Evolutionary conservation across 2,888 invertebrate species (phyloP), one percentile per base, ranked within the genome.

Genomic region (Epirrhoe alternata): DNA sequence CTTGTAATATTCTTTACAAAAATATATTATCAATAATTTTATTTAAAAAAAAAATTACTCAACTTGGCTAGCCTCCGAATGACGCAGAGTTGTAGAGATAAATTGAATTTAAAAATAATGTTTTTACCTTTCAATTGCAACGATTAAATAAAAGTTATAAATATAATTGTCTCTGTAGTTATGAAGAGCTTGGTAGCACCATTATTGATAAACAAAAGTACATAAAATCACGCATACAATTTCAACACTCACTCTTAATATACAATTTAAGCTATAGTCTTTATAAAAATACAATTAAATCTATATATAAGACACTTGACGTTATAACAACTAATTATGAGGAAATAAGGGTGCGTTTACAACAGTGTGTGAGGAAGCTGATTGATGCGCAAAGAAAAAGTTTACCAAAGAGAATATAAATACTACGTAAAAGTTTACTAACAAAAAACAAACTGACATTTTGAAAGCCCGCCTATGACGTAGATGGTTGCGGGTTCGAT

Each of bases 251-350:
- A 69, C 63, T 70, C 69, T 70, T 67, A 74, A 64, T 74, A 74
- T 74, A 75, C 64, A 73, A 64, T 74, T 70, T 74, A 73, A 70
- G 68, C 79, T 78, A 75, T 78, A 80, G 79, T 83, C 78, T 83
- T 85, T 86, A 87, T 83, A 88, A 88, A 88, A 88, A 87, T 88
- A 88, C 86, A 79, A 86, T 74, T 73, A 74, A 16, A 52, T 71
- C 74, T 80, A 78, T 76, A 73, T 78, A 79, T 88, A 88, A 88
- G 88, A 88, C 88, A 88, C 88, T 87, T 83, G 70, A 79, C 78
- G 70, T 69, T 75, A 74, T 72, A 76, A 24, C 1, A 24, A 70
- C 76, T 79, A 76, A 68, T 69, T 47, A 71, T 72, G 70, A 70
- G 74, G 72, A 81, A 79, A 79, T 76, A 68, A 70, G 65, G 51